Base-by-base conservation (phyloP, 2,797 vertebrate genomes). In the Gastrophryne carolinensis region DNA sequence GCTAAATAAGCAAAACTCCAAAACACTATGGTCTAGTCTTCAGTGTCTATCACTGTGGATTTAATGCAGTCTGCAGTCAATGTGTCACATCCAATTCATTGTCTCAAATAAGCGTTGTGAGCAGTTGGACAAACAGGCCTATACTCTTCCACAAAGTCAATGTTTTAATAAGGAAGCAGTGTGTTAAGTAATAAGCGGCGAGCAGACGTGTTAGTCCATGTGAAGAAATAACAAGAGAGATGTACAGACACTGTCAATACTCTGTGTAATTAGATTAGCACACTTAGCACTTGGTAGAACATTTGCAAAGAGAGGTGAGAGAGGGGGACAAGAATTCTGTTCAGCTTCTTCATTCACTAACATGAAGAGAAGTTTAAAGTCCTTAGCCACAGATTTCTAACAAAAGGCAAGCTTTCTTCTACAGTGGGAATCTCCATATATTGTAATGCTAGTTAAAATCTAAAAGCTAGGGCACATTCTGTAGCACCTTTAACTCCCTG, bases 211-310 rank as follows among this genome's bases (percentile, higher is more conserved):
- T 78, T 78, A 72, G 75, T 72, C 75, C 75, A 66, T 78, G 68
- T 78, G 75, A 65, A 71, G 75, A 72, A 78, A 78, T 72, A 78
- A 72, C 68, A 72, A 60, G 68, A 72, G 68, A 47, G 61, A 78
- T 60, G 75, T 72, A 72, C 52, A 72, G 75, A 72, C 62, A 66
- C 53, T 65, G 53, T 53, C 60, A 72, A 78, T 78, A 58, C 68
- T 58, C 68, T 72, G 68, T 66, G 69, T 78, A 78, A 78, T 78
- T 78, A 78, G 75, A 78, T 78, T 78, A 78, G 17, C 75, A 72
- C 67, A 78, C 75, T 78, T 78, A 78, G 68, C 75, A 78, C 75
- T 78, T 78, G 68, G 68, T 35, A 72, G 50, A 72, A 58, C 35
- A 77, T 63, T 77, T 71, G 66, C 63, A 77, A 77, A 71, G 32